A percentile compares a stretch with the other conserved stretches of the same genome.
phyloP scores from a whole-genome alignment of 2,888 invertebrate species.

The Allygus modestus region DNA sequence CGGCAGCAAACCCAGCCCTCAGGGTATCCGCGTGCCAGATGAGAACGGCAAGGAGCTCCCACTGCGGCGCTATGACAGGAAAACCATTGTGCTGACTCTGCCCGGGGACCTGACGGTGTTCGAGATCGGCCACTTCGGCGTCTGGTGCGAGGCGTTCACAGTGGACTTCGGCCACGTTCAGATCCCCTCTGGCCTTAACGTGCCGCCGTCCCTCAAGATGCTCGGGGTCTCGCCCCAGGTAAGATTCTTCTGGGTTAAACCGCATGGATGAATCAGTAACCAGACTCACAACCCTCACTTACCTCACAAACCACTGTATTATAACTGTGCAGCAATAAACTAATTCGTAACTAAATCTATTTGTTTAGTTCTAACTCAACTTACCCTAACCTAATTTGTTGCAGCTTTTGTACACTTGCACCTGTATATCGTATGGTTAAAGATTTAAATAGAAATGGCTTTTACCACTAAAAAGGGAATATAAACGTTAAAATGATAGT shows the following conservation, averaged over 20 bases:
- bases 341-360: not conserved
- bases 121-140: constrained; percentile 94
- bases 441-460: too few relatives aligned
- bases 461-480: too few relatives aligned
- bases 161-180: constrained; percentile 94
- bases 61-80: constrained; percentile 87
- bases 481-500: too few relatives aligned
- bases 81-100: constrained; percentile 92
- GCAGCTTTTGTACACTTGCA: not conserved
- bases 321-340: constrained; percentile 10
- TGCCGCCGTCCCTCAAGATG: constrained; percentile 95
- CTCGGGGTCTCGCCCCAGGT: constrained; percentile 96
- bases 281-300: not conserved
- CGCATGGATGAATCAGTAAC: constrained; percentile 71
- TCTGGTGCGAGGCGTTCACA: constrained; percentile 96
- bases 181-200: constrained; percentile 85
- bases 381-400: not conserved
- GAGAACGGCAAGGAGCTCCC: constrained; percentile 93
- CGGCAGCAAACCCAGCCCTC: constrained; percentile 88
- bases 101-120: constrained; percentile 94
- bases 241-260: constrained; percentile 73
- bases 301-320: not conserved
- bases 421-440: too few relatives aligned
- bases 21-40: constrained; percentile 91
- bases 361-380: constrained; percentile 13